Evolutionary conservation across 2,888 invertebrate species (phyloP).

Genomic region (Eupithecia exiguata): DNA sequence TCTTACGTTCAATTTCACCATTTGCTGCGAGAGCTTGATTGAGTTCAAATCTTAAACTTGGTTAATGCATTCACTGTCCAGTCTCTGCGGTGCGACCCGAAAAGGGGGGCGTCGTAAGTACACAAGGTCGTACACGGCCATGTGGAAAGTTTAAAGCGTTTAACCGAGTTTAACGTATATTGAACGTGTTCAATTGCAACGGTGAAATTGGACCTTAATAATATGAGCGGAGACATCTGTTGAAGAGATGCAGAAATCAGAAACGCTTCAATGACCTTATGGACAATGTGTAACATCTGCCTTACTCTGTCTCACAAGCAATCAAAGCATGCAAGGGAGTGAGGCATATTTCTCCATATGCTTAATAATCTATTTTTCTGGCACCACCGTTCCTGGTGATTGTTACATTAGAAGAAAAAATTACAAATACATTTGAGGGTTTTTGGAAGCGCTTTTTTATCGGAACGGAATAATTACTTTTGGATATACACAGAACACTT

Average conservation of each 20-base stretch:
- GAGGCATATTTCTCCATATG: neutral
- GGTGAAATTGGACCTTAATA: slow-evolving; percentile 42
- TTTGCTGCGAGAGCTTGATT: too few species aligned
- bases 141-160: too few species aligned
- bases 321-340: neutral
- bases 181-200: too few species aligned
- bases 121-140: too few species aligned
- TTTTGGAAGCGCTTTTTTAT: slow-evolving; percentile 1
- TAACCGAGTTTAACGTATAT: slow-evolving; percentile 22
- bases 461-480: neutral
- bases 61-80: too few species aligned
- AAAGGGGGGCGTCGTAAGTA: too few species aligned
- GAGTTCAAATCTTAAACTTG: too few species aligned
- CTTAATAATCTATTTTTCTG: neutral
- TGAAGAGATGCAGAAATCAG: neutral
- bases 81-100: too few species aligned
- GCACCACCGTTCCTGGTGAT: neutral
- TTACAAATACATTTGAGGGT: neutral
- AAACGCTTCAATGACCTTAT: neutral
- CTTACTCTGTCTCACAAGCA: neutral
- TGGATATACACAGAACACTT: neutral
- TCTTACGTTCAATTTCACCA: too few species aligned
- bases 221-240: slow-evolving; percentile 49
- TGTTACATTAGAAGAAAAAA: neutral
- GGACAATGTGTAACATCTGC: neutral